Percentiles rank a stretch among this genome's conserved stretches.
Evolutionary conservation across 1,140 invertebrate species (phyloP).

Genomic region (Teleogryllus occipitalis): DNA sequence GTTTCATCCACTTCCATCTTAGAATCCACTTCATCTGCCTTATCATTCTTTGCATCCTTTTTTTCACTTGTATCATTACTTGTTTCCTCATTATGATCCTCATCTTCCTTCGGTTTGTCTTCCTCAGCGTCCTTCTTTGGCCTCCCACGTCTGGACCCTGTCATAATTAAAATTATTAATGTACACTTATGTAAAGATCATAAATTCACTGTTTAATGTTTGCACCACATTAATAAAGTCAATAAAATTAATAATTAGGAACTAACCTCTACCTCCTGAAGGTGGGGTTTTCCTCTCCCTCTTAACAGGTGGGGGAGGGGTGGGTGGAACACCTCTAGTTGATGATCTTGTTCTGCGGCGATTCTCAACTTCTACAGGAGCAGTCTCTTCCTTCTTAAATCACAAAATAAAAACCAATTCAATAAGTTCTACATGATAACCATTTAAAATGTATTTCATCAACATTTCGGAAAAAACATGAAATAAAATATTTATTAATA

Average conservation of each 20-base stretch:
- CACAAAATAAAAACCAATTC: neutral
- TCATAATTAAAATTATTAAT: neutral
- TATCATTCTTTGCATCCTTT: conserved; percentile 1
- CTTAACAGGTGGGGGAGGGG: conserved; percentile 37
- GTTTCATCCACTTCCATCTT: conserved; percentile 13
- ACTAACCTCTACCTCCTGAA: conserved; percentile 20
- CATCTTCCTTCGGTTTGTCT: conserved; percentile 13
- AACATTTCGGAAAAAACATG: neutral
- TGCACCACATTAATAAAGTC: neutral
- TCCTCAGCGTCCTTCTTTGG: conserved; percentile 11
- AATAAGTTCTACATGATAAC: neutral
- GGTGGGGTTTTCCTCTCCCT: conserved; percentile 35
- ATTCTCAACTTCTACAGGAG: conserved; percentile 32
- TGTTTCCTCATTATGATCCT: neutral
- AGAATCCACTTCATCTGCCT: neutral
- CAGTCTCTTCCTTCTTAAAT: conserved; percentile 13
- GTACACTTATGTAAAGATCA: neutral
- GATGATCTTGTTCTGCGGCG: conserved; percentile 37
- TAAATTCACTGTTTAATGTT: neutral
- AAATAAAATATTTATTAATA: neutral
- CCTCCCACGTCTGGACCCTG: conserved; percentile 13
- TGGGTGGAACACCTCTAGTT: conserved; percentile 35
- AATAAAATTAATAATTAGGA: neutral
- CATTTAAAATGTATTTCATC: neutral
- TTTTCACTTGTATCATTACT: conserved; percentile 10